Conservation (phyloP, 2,113 vertebrate species). For the Nymphicus hollandicus region DNA sequence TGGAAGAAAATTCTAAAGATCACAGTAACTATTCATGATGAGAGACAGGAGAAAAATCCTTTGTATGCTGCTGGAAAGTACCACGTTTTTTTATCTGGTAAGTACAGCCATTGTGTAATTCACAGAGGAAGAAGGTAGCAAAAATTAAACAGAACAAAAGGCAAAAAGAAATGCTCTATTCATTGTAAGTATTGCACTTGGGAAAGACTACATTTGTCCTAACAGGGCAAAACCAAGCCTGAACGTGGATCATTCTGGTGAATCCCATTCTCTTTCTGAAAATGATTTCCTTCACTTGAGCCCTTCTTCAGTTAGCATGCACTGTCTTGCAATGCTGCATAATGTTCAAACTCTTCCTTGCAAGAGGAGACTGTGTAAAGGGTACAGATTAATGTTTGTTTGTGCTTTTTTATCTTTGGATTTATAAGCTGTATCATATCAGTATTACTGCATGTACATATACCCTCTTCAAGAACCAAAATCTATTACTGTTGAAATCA, state of each 20-base stretch:
- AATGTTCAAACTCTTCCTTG: not conserved
- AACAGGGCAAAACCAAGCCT: not conserved
- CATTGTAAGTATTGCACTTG: not conserved
- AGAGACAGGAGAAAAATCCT: not conserved
- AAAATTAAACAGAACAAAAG: not conserved
- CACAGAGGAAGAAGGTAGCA: not conserved
- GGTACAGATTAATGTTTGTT: not conserved
- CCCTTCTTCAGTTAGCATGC: not conserved
- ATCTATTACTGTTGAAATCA: not conserved
- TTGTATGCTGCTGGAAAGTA: not conserved
- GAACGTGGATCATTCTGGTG: not conserved
- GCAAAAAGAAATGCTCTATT: not conserved
- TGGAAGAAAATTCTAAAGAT: not conserved
- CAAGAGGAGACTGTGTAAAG: not conserved
- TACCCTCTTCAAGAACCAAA: not conserved
- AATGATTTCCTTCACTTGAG: not conserved
- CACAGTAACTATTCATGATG: not conserved
- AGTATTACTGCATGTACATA: not conserved
- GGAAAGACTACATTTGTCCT: not conserved
- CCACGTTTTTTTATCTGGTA: not conserved
- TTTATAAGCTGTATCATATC: not conserved
- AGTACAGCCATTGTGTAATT: not conserved
- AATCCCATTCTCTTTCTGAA: not conserved
- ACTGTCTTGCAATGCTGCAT: accelerated
- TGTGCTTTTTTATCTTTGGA: not conserved